Base-by-base conservation (phyloP, 64 coral and sea anemone genomes). In the Stichodactyla mertensii region DNA sequence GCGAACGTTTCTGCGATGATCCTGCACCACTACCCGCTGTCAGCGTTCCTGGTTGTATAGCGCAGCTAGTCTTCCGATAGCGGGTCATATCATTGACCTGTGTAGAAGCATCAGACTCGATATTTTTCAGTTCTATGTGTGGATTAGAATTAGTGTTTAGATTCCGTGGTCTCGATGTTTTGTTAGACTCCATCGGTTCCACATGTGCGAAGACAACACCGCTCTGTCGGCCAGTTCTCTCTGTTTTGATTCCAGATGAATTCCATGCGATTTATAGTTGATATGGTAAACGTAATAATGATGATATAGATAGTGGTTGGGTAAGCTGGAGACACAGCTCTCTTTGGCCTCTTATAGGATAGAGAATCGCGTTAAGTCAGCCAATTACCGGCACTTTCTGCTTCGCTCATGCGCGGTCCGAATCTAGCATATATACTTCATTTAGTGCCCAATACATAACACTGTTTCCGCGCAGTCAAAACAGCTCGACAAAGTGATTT, bases 21-120 rank as follows among this genome's bases (percentile, higher is more conserved):
- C 2, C 51, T 23, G 64, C 6, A 67, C 52, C 9, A 1, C 26
- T 62, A 58, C 0, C 60, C 6, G 64, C 51, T 20, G 85, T 27
- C 23, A 54, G 18, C 10, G 52, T 88, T 14, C 86, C 86, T 36
- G 91, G 80, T 84, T 71, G 79, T 54, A 88, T 86, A 52, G 71
- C 51, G 7, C 69, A 74, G 55, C 82, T 23, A 60, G 83, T 54
- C 80, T 54, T 56, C 10, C 62, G 64, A 51, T 57, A 52, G n/a
- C 86, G 91, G 23, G 88, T 82, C 86, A 88, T 88, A n/a, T 84
- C 54, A 13, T 54, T 84, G n/a, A 79, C 31, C n/a, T 83, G 53
- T 80, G 86, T 71, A 69, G 54, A 86, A 67, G 57, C 77, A 45
- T 87, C 56, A 28, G 36, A 18, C 2, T 81, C 51, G 20, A 81